Percentiles rank a stretch among this genome's conserved stretches.
These are phyloP conservation scores for Pangasius larnaudii DNA, from an alignment of 2,797 vertebrate genomes.

Conservation along the genomic window DNA sequence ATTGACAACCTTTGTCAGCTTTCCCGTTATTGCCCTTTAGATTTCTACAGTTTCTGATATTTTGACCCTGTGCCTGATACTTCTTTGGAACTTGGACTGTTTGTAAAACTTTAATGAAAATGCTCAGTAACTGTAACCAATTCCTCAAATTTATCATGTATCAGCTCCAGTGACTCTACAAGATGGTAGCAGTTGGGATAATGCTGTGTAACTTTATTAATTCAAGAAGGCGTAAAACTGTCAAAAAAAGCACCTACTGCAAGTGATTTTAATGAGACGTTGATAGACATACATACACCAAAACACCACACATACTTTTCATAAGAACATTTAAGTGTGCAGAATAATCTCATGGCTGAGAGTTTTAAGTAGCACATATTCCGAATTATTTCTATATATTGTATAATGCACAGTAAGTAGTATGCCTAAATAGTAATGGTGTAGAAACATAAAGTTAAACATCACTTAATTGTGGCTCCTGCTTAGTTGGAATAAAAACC, in stretches of 20 bases:
- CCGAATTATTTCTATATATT: neutral
- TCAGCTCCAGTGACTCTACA: neutral
- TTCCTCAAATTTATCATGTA: neutral
- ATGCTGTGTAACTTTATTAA: neutral
- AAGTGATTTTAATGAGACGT: neutral
- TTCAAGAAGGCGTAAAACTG: neutral
- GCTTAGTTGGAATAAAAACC: too few species aligned
- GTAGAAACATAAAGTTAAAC: neutral
- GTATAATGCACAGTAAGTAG: neutral
- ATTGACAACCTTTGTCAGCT: neutral
- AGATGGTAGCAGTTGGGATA: neutral
- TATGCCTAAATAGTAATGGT: neutral
- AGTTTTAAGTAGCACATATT: neutral
- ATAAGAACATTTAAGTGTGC: neutral
- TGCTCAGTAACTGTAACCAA: neutral
- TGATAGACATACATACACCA: neutral
- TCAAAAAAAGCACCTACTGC: neutral
- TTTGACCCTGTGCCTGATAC: neutral
- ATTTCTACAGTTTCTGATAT: neutral
- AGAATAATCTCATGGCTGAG: neutral
- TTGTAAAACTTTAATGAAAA: neutral
- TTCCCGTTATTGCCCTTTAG: neutral
- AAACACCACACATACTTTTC: neutral
- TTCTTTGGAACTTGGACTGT: neutral
- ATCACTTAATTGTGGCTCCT: too few species aligned